Percentiles rank a stretch among this genome's conserved stretches.
These are phyloP conservation scores for Dascyllus trimaculatus DNA, from an alignment of 2,113 vertebrate genomes.

Conservation along the genomic window DNA sequence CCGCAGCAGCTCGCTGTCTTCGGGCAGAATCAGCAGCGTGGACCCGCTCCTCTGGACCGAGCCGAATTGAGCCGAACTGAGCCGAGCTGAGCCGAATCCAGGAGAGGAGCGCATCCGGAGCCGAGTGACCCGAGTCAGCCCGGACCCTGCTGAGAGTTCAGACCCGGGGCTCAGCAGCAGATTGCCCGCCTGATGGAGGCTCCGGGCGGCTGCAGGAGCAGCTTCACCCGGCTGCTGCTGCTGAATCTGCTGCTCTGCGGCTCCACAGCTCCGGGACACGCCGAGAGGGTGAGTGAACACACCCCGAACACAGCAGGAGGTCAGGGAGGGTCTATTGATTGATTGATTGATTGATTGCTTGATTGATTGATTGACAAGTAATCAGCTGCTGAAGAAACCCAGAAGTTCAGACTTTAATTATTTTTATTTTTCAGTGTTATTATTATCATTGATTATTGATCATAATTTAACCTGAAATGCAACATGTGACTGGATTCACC, in stretches of 20 bases:
- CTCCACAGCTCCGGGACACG: slow-evolving; percentile 9
- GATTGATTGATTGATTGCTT: not conserved
- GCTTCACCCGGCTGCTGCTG: slow-evolving; percentile 20
- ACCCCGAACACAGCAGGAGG: not conserved
- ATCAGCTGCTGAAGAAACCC: too few species aligned
- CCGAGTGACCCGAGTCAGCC: not conserved
- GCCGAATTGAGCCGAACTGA: not conserved
- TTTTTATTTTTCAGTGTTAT: too few species aligned
- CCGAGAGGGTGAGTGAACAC: slow-evolving; percentile 52
- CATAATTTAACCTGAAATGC: too few species aligned
- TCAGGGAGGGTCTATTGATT: not conserved
- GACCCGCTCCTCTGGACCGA: slow-evolving; percentile 11
- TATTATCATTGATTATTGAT: too few species aligned
- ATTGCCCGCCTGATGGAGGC: slow-evolving; percentile 41
- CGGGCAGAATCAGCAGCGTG: not conserved
- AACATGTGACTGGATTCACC: too few species aligned
- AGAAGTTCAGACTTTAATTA: too few species aligned
- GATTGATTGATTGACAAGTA: not conserved
- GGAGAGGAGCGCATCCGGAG: not conserved
- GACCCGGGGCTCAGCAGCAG: not conserved
- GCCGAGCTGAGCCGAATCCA: not conserved
- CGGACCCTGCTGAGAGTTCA: too few species aligned
- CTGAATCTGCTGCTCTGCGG: slow-evolving; percentile 38
- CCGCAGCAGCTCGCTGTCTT: slow-evolving; percentile 17
- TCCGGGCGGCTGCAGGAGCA: not conserved